Evolutionary conservation across 1,140 invertebrate species (phyloP), one percentile per base, ranked within the genome.

Genomic region (Coboldia fuscipes): DNA sequence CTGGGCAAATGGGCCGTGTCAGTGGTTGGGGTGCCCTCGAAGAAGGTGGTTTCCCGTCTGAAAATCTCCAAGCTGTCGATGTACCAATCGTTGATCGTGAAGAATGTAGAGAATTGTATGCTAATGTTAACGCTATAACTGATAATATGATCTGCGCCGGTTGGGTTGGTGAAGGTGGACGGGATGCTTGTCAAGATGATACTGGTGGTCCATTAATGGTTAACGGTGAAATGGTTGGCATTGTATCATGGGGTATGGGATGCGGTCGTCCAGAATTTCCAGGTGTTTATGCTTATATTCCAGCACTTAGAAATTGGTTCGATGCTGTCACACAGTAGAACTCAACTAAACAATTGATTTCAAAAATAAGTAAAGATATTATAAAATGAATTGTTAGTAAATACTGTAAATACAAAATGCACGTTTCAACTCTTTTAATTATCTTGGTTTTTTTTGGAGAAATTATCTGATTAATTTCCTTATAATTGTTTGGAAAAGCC

Each of bases 251-350:
- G 54, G 66, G 66, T 0, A 49, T 50, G 33, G 59, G 56, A 2
- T 75, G 71, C 43, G 69, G 50, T 1, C 41, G 50, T 27, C 45
- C 54, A 1, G 50, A 49, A 9, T 54, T 50, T 37, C 68, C 70
- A 5, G 68, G 68, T 20, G 61, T 72, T 10, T 72, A 71, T 42
- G 60, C 64, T 0, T 60, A 67, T 26, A 60, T 73, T n/a, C n/a
- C n/a, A n/a, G n/a, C n/a, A n/a, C n/a, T n/a, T n/a, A n/a, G n/a
- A n/a, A n/a, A n/a, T n/a, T n/a, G n/a, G n/a, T n/a, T n/a, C 9
- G 56, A 61, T 0, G 42, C 47, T 19, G 59, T 56, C 37, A 37
- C 41, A 4, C 29, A 46, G 30, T 67, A 41, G 43, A 36, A n/a
- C n/a, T n/a, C n/a, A n/a, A n/a, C n/a, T n/a, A n/a, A n/a, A n/a